Evolutionary conservation across 1,140 invertebrate genomes (phyloP), one percentile per base, ranked within the genome.

Genomic region (Caligus rogercresseyi): DNA sequence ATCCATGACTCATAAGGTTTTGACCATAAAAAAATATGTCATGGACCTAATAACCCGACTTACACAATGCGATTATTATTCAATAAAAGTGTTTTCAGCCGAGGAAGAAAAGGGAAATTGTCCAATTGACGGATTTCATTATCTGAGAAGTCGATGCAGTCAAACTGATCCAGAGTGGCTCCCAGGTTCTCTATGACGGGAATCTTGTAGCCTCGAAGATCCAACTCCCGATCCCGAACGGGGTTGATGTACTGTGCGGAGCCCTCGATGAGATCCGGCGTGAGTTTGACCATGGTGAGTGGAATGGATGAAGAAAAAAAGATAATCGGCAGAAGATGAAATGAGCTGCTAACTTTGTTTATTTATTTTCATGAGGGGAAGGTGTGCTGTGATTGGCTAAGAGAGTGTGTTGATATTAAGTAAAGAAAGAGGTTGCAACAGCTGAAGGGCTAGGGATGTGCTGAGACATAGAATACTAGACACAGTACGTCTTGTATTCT

Each of bases 171-270:
- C 72, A 94, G 77, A 21, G 94, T 98, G 11, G 93, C 92, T 53
- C 95, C 95, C 70, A 98, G 77, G 77, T 98, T 98, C 77, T 98
- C 95, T 68, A 99, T 95, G 64, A 94, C 86, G 57, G 92, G 90
- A 72, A 98, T 97, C 80, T 98, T 96, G 71, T 95, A 95, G 67
- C 89, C 90, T 84, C 95, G 79, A 52, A 99, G 79, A 78, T 94
- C 89, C 51, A 99, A 76, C 77, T 98, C 94, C 54, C 95, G 79
- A 73, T 98, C 93, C 69, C 84, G 79, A 64, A 94, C 87, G 52
- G 86, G 85, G 81, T 95, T 98, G 70, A 93, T 92, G 70, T 85
- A 91, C 70, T 93, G 89, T 76, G 83, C 81, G 0, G 85, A 84
- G 67, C 87, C 83, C 70, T 90, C 83, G 67, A 96, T 92, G 43